Evolutionary conservation across 2,888 invertebrate species (phyloP).

Genomic region (Trissonchulus latispiculum): DNA sequence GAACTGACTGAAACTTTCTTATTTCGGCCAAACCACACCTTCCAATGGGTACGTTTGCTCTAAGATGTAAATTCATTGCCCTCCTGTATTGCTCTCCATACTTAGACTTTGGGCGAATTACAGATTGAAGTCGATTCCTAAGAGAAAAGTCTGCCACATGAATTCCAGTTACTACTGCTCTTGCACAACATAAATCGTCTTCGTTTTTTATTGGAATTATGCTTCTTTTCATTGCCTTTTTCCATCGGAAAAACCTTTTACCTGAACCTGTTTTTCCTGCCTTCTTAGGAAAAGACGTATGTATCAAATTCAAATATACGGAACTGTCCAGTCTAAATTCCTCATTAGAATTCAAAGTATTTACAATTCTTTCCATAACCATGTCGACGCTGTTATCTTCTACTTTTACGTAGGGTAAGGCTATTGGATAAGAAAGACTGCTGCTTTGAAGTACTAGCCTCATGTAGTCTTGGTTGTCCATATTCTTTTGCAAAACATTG

Average conservation of each 20-base stretch:
- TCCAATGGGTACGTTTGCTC: background rate
- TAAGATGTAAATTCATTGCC: background rate
- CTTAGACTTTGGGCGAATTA: background rate
- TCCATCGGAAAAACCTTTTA: background rate
- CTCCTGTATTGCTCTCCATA: background rate
- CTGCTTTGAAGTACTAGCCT: background rate
- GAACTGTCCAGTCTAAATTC: background rate
- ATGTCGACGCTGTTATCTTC: background rate
- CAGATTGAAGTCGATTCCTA: background rate
- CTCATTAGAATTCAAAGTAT: constrained; percentile 7
- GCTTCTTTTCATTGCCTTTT: background rate
- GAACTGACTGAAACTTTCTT: background rate
- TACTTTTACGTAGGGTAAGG: background rate
- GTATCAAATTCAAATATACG: constrained; percentile 4
- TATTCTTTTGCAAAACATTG: background rate
- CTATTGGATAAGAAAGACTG: constrained; percentile 9
- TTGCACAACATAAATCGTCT: background rate
- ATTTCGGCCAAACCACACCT: background rate
- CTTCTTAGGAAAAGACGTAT: constrained; percentile 3
- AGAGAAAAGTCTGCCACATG: background rate
- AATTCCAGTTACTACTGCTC: background rate
- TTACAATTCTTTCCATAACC: constrained; percentile 9
- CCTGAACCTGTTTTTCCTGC: background rate
- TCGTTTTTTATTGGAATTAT: background rate
- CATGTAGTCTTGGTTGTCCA: background rate